Conservation (phyloP, 2,888 invertebrate species). For the Drosophila recens region DNA sequence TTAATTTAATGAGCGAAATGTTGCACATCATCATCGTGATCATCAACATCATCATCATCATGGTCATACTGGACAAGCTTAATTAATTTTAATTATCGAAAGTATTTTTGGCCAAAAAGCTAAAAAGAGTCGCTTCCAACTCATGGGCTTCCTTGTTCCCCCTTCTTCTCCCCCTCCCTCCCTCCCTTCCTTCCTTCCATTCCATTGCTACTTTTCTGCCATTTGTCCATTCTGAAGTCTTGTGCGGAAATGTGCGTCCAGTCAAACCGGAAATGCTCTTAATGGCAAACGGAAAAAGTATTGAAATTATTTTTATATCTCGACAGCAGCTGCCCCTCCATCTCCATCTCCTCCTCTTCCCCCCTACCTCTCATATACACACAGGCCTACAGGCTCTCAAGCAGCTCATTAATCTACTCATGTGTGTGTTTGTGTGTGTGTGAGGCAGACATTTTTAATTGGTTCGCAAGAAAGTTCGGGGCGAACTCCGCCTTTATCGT, state of each 20-base stretch:
- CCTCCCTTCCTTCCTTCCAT: background rate
- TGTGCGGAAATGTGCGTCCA: constrained; percentile 57
- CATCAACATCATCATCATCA: constrained; percentile 12
- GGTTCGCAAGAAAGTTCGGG: constrained; percentile 42
- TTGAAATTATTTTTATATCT: constrained; percentile 74
- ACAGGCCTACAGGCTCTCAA: constrained; percentile 8
- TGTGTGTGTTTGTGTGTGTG: constrained; percentile 16
- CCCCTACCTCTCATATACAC: background rate
- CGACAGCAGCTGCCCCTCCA: constrained; percentile 24
- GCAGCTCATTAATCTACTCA: constrained; percentile 56
- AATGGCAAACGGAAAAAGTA: constrained; percentile 77
- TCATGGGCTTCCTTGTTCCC: background rate
- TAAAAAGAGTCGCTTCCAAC: constrained; percentile 36
- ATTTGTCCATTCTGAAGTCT: constrained; percentile 30
- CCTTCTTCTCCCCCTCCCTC: background rate
- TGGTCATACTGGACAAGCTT: constrained; percentile 57
- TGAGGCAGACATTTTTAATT: constrained; percentile 65
- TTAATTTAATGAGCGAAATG: constrained; percentile 71
- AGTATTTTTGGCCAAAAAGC: constrained; percentile 29
- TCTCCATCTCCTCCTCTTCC: background rate
- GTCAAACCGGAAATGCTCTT: constrained; percentile 68
- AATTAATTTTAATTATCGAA: constrained; percentile 83
- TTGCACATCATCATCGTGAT: constrained; percentile 46
- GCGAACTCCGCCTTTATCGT: constrained; percentile 47
- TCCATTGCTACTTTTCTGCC: background rate